Base-by-base conservation (phyloP, 2,797 vertebrate genomes). In the Sciurus carolinensis region DNA sequence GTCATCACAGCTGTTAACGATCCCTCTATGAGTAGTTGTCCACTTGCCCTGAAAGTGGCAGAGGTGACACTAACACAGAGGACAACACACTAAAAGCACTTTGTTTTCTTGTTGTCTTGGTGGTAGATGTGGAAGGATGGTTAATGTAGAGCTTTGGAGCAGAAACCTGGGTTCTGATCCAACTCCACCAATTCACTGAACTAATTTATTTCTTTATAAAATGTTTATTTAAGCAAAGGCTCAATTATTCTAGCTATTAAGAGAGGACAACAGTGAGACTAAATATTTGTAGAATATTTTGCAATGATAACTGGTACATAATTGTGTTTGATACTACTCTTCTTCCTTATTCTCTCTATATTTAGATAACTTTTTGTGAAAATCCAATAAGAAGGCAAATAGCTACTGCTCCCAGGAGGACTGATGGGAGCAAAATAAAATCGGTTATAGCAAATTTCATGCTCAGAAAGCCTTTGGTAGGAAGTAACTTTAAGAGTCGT, bases 181-280 rank as follows among this genome's bases (percentile, higher is more conserved):
- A 96, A 50, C 30, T 86, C 3, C 1, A 82, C 17, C 80, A 90
- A 76, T 81, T 57, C 75, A 30, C 3, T 90, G 54, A 94, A 88
- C 26, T 76, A 88, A 75, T 79, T 80, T 66, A 93, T 91, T 62
- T 92, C 69, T 82, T 93, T 47, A 81, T 64, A 84, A 91, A 92
- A 87, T 89, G 72, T 91, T 77, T 81, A 85, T 71, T 83, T 95
- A 89, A 90, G 71, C n/a, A 36, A 94, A 94, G 24, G 7, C 18
- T 96, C 59, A 39, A 14, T 80, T 95, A 93, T 93, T 77, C 39
- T 75, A 90, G 82, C 42, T 88, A 81, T 30, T 83, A 89, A 79
- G n/a, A 80, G 11, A 89, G 54, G 52, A 57, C 28, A 92, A 62
- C 54, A 17, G 26, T 89, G 57, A 94, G 72, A 87, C 9, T 91